Base-by-base conservation (phyloP, 2,113 vertebrate genomes). In the Chloropsis cyanopogon region DNA sequence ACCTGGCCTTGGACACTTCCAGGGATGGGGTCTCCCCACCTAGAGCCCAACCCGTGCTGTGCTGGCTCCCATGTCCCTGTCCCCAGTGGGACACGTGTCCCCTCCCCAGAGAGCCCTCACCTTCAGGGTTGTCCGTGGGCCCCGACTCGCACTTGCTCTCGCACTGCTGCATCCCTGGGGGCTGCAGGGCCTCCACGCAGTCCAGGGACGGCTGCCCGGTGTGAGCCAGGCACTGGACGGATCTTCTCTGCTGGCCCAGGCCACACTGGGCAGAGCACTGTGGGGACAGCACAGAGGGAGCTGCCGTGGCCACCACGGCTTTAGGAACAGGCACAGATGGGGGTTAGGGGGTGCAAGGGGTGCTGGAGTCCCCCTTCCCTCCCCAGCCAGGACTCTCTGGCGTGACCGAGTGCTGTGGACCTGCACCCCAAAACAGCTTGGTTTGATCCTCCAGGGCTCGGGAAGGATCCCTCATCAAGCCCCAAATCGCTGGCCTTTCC, bases 211-310 rank as follows among this genome's bases (percentile, higher is more conserved):
- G 98, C 93, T 99, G 98, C 33, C 99, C 98, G 0, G 96, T 98
- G 97, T 99, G 98, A 29, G 98, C 94, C 94, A 99, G 97, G 95
- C 99, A 99, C 95, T 98, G 98, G 91, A 99, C 98, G 0, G 97
- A 97, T 21, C 99, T 99, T 86, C 98, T 98, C 85, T 99, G 98
- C 97, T 99, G 99, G 52, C 99, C 99, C 1, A 99, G 96, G 42
- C 99, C 99, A 14, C 99, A 99, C 86, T 98, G 98, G 11, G 98
- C 97, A 3, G 99, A 99, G 91, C 99, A 99, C 99, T 99, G 92
- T 3, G 21, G 6, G 60, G 69, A 95, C 33, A 95, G 92, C 25
- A 79, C 11, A 37, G 47, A 9, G 2, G 6, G 82, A 84, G 79
- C 85, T 94, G 63, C 5, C 2, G 21, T 0, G 4, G 53, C 66